A percentile compares a stretch with the other conserved stretches of the same genome.
Conservation (phyloP, 2,888 invertebrate species). For the Agrotis exclamationis region DNA sequence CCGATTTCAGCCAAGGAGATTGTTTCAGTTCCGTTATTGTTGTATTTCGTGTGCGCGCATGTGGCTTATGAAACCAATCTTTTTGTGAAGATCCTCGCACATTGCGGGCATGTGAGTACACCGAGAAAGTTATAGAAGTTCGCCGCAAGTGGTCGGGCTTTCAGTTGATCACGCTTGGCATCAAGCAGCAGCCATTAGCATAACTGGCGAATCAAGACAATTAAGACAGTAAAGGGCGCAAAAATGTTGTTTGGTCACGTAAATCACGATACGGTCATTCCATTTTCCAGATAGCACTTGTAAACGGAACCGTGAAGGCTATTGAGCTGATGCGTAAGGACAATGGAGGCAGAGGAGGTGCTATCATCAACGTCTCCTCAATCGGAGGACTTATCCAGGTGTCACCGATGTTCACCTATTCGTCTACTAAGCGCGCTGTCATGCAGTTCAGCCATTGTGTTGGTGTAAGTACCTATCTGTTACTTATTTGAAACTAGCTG, state of each 20-base stretch:
- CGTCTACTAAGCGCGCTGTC: slow-evolving; percentile 70
- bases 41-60: too few species aligned
- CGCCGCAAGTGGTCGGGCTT: too few species aligned
- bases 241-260: background rate
- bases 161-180: too few species aligned
- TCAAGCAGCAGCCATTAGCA: too few species aligned
- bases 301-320: slow-evolving; percentile 69
- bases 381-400: slow-evolving; percentile 62
- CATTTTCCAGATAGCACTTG: slow-evolving; percentile 66
- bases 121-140: too few species aligned
- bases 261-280: too few species aligned
- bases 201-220: background rate
- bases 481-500: background rate
- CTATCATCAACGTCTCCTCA: slow-evolving; percentile 73
- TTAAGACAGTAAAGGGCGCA: too few species aligned
- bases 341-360: slow-evolving; percentile 70
- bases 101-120: too few species aligned
- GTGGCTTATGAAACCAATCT: too few species aligned
- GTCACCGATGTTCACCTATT: slow-evolving; percentile 62
- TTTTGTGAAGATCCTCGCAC: too few species aligned
- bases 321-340: slow-evolving; percentile 72
- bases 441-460: slow-evolving; percentile 71
- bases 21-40: too few species aligned
- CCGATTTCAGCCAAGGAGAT: too few species aligned
- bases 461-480: slow-evolving; percentile 63